Percentiles rank a stretch among this genome's conserved stretches.
These are phyloP conservation scores for Halocynthia aurantium DNA, from an alignment of 23 tunicate genomes.

Conservation along the genomic window DNA sequence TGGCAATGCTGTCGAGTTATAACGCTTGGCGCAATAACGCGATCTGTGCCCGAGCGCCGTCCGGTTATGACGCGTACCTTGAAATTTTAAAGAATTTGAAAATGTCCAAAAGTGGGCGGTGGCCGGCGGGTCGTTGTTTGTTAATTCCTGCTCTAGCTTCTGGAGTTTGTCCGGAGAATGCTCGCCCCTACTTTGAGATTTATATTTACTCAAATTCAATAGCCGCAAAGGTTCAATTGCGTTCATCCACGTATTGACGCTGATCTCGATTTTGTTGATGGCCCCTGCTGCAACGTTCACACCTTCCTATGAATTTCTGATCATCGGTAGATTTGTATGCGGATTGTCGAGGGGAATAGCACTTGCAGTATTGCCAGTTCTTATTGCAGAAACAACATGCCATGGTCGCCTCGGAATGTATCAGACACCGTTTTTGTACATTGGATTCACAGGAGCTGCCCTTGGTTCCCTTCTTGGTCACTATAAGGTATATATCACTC, in stretches of 20 bases:
- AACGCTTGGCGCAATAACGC: too few species aligned
- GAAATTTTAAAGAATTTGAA: too few species aligned
- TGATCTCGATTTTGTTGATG: conserved; percentile 1
- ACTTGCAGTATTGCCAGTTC: background rate
- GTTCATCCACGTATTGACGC: background rate
- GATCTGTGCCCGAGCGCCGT: too few species aligned
- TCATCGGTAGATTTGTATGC: conserved; percentile 15
- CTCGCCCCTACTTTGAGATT: background rate
- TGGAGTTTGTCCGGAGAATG: too few species aligned
- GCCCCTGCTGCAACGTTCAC: conserved; percentile 10
- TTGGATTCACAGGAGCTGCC: background rate
- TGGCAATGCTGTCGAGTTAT: too few species aligned
- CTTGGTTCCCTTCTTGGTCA: conserved; percentile 10
- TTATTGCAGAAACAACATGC: conserved; percentile 19
- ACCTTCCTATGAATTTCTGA: conserved; percentile 13
- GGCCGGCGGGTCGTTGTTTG: too few species aligned
- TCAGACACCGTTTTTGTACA: background rate
- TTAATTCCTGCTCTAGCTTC: too few species aligned
- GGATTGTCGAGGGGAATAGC: conserved; percentile 8
- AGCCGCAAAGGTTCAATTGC: conserved; percentile 16
- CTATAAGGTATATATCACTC: background rate
- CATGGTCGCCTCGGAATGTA: conserved; percentile 7
- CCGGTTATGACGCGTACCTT: too few species aligned
- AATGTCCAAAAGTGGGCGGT: too few species aligned
- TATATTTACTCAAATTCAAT: background rate